A percentile compares a stretch with the other conserved stretches of the same genome.
Conservation (phyloP, 1,140 invertebrate species). For the Hycleus phaleratus region DNA sequence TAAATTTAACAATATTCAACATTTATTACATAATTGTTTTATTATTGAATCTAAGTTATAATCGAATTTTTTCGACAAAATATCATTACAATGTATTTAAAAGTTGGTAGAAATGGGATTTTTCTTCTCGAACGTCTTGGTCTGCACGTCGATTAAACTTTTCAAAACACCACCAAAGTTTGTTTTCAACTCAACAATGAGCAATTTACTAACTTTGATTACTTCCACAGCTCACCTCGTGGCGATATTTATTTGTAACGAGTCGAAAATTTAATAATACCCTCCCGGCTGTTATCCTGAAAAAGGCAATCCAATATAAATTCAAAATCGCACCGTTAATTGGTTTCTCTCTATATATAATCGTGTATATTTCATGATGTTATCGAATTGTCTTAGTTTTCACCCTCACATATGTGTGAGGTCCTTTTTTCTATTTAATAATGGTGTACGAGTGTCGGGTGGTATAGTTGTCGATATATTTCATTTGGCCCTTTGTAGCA, state of each 20-base stretch:
- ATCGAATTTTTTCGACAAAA: too few relatives aligned
- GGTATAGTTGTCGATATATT: slow-evolving; percentile 27
- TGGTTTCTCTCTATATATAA: too few relatives aligned
- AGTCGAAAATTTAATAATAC: slow-evolving; percentile 12
- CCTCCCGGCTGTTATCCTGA: not conserved
- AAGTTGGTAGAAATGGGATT: too few relatives aligned
- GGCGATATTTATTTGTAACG: slow-evolving; percentile 13
- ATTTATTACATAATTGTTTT: too few relatives aligned
- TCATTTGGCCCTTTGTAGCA: slow-evolving; percentile 26
- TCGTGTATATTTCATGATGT: too few relatives aligned
- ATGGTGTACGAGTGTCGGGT: slow-evolving; percentile 18
- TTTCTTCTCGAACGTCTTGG: too few relatives aligned
- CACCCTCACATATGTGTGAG: slow-evolving; percentile 9
- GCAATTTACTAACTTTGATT: slow-evolving; percentile 16
- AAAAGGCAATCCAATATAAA: not conserved
- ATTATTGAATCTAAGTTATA: too few relatives aligned
- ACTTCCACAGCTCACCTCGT: slow-evolving; percentile 7
- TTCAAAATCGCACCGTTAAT: not conserved
- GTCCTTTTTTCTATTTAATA: slow-evolving; percentile 10
- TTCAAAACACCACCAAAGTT: slow-evolving; percentile 12
- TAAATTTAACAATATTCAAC: too few relatives aligned
- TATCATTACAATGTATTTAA: too few relatives aligned
- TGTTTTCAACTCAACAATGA: slow-evolving; percentile 15
- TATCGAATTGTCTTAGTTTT: too few relatives aligned
- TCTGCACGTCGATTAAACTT: slow-evolving; percentile 9